Base-by-base conservation (phyloP, 2,797 vertebrate genomes). In the Myotis planiceps region DNA sequence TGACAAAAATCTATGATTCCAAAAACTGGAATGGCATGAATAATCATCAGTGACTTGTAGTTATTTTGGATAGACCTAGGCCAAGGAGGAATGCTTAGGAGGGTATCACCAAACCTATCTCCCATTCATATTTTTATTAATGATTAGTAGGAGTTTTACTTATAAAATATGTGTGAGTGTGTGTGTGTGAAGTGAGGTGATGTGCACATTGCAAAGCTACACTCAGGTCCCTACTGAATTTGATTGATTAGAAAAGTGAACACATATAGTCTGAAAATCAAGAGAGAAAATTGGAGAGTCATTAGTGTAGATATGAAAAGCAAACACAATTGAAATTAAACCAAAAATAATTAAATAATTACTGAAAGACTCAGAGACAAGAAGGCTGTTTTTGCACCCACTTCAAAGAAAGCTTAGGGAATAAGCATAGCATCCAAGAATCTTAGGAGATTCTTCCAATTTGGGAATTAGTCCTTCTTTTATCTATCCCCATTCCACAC, bases 291-390 rank as follows among this genome's bases (percentile, higher is more conserved):
- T 16, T 9, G 16, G n/a, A 88, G 75, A 81, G 21, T n/a, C 47
- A 49, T 60, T 81, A 53, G 8, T 88, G 72, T 53, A 68, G 29
- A 78, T 19, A 72, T 10, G 29, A 81, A 89, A 86, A 88, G n/a
- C 60, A 93, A 88, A 47, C 32, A 82, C 27, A 76, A 88, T 49
- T 49, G 81, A 81, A 93, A 94, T 76, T 69, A 74, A 90, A 27
- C 14, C 12, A 72, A 88, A 71, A 93, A 32, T 68, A 66, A 47
- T 45, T 47, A 80, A 72, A n/a, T 87, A n/a, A 69, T 72, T 75
- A 19, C 32, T 71, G 76, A 75, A 53, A 69, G 49, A 42, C 8
- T 68, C 29, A 83, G 63, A 85, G 49, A 78, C 53, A 25, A 65
- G 21, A 65, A 42, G 6, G 16, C 37, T 47, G 13, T 14, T 68